These are phyloP conservation scores for Montipora capitata DNA, from an alignment of 92 coral and sea anemone species.

Conservation along the genomic window DNA sequence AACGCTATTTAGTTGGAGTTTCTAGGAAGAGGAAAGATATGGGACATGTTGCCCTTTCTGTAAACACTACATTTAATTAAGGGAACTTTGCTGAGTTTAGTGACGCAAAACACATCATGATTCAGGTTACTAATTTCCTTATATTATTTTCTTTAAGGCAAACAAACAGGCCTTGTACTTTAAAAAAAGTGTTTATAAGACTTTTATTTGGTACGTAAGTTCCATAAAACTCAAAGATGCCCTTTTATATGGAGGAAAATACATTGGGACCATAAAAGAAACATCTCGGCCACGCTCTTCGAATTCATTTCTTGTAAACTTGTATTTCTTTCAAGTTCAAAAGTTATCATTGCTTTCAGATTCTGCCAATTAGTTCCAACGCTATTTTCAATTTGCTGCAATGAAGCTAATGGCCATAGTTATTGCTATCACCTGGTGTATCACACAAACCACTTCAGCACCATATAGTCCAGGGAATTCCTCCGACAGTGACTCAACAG, in stretches of 20 bases:
- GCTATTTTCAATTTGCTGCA: conserved; percentile 5
- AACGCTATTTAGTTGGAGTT: neutral
- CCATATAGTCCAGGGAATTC: neutral
- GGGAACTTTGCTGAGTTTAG: conserved; percentile 8
- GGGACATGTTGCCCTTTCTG: neutral
- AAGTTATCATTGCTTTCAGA: neutral
- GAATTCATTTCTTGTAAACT: neutral
- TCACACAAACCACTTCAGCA: neutral
- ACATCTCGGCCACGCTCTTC: neutral
- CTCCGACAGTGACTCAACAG: neutral
- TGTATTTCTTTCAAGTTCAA: neutral
- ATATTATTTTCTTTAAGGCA: neutral
- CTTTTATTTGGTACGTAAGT: neutral
- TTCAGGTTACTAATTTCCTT: neutral
- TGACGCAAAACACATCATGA: neutral
- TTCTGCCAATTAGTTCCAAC: too few species aligned
- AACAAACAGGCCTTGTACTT: neutral
- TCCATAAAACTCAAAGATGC: neutral
- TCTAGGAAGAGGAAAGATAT: neutral
- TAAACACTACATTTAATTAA: neutral
- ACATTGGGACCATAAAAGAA: neutral
- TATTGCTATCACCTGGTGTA: neutral
- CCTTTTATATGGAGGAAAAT: neutral
- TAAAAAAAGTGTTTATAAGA: neutral
- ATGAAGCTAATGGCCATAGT: conserved; percentile 23